phyloP scores from a whole-genome alignment of 2,888 invertebrate genomes.

The Hermaeophaga mercurialis region DNA sequence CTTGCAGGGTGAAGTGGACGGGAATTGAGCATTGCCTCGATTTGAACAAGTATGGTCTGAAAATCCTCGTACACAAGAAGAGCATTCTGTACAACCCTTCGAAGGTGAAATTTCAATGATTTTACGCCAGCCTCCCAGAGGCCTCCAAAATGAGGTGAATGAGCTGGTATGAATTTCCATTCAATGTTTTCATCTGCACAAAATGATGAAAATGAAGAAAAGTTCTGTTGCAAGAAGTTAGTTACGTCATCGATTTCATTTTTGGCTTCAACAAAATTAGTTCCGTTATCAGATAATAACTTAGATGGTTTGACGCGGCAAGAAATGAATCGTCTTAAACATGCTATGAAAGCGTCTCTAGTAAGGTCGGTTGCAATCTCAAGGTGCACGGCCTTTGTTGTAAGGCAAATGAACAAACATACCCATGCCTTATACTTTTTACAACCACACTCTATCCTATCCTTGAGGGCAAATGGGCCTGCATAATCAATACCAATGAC shows the following conservation, averaged over 20 bases:
- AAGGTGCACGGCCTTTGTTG: slow-evolving; percentile 40
- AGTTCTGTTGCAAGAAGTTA: slow-evolving; percentile 14
- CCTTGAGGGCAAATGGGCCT: slow-evolving; percentile 28
- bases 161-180: slow-evolving; percentile 36
- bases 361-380: slow-evolving; percentile 38
- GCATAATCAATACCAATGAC: slow-evolving; percentile 29
- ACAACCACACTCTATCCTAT: neutral
- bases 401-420: slow-evolving; percentile 29
- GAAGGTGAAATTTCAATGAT: slow-evolving; percentile 34
- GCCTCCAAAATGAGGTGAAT: slow-evolving; percentile 38
- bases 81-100: slow-evolving; percentile 22
- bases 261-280: slow-evolving; percentile 35
- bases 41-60: slow-evolving; percentile 36
- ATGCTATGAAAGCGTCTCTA: slow-evolving; percentile 37
- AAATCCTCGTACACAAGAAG: slow-evolving; percentile 34
- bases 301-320: neutral
- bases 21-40: slow-evolving; percentile 46
- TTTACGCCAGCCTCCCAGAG: slow-evolving; percentile 39
- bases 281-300: slow-evolving; percentile 40
- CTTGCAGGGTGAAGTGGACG: slow-evolving; percentile 37
- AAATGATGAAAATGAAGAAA: neutral
- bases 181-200: slow-evolving; percentile 14
- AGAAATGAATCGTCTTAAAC: slow-evolving; percentile 35
- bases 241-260: slow-evolving; percentile 15
- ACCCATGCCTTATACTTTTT: slow-evolving; percentile 11